Percentiles rank a stretch among this genome's conserved stretches.
These are phyloP conservation scores for Acrocyrtus sp. DNA, from an alignment of 2,888 invertebrate species.

Conservation along the genomic window DNA sequence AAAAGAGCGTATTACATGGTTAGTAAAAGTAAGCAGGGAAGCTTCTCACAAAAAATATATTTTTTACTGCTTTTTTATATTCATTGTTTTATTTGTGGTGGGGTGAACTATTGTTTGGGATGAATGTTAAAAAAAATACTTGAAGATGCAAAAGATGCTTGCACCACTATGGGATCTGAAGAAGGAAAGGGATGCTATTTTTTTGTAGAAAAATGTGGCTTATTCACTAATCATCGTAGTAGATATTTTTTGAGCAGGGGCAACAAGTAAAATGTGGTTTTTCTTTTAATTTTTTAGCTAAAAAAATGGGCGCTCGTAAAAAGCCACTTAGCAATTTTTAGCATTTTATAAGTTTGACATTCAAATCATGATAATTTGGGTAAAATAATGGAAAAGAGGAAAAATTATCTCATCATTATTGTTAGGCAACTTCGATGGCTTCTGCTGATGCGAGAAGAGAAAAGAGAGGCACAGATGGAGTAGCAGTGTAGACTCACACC, in stretches of 20 bases:
- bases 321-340: slow-evolving; percentile 29
- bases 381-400: neutral
- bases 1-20: slow-evolving; percentile 10
- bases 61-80: slow-evolving; percentile 34
- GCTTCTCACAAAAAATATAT: slow-evolving; percentile 12
- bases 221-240: neutral
- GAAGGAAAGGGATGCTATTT: neutral
- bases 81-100: slow-evolving; percentile 27
- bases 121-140: neutral
- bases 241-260: neutral
- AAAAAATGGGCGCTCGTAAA: slow-evolving; percentile 19
- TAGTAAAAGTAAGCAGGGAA: slow-evolving; percentile 18
- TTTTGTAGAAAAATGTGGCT: neutral
- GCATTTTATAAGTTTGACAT: slow-evolving; percentile 21
- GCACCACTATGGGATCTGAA: too few species aligned
- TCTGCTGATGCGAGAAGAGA: too few species aligned
- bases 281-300: slow-evolving; percentile 4
- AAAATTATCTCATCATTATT: slow-evolving; percentile 1
- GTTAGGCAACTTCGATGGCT: too few species aligned
- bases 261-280: neutral
- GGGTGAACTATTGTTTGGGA: slow-evolving; percentile 22
- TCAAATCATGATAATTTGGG: slow-evolving; percentile 12
- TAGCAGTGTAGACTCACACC: too few species aligned
- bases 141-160: too few species aligned
- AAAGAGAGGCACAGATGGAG: too few species aligned